These are phyloP conservation scores for Drosophila ironensis DNA, from an alignment of 1,140 invertebrate species.

Conservation along the genomic window DNA sequence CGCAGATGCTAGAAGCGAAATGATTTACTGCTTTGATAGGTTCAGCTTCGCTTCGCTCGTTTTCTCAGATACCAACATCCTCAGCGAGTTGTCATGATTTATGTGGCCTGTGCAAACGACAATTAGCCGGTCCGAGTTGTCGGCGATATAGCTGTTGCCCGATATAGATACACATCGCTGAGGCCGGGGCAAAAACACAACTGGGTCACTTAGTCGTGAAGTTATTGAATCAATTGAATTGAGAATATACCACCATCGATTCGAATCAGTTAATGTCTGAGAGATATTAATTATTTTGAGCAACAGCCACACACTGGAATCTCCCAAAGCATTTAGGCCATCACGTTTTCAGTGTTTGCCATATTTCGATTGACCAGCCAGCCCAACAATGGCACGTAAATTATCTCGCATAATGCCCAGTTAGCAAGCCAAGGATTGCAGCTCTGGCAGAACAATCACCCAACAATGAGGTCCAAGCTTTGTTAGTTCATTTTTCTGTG, in stretches of 20 bases:
- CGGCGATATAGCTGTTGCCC: slow-evolving; percentile 51
- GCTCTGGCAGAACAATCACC: slow-evolving; percentile 50
- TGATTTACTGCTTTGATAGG: slow-evolving; percentile 68
- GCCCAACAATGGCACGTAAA: slow-evolving; percentile 68
- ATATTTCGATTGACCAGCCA: slow-evolving; percentile 47
- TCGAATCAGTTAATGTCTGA: too few relatives aligned
- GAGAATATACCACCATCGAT: too few relatives aligned
- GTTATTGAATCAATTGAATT: too few relatives aligned
- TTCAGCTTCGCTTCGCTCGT: slow-evolving; percentile 12
- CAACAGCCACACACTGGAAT: too few relatives aligned
- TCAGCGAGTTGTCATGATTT: slow-evolving; percentile 72
- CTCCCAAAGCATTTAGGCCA: slow-evolving; percentile 53
- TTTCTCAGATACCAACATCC: slow-evolving; percentile 55
- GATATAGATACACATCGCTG: slow-evolving; percentile 60
- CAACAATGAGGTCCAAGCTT: slow-evolving; percentile 11
- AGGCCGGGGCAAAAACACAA: slow-evolving; percentile 61
- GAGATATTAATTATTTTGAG: too few relatives aligned
- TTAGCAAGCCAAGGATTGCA: slow-evolving; percentile 54
- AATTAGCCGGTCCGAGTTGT: slow-evolving; percentile 65
- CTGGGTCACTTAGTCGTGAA: slow-evolving; percentile 57
- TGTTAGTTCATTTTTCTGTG: slow-evolving; percentile 2
- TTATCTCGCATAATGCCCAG: slow-evolving; percentile 49
- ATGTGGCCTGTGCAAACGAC: slow-evolving; percentile 57
- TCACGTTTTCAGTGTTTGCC: slow-evolving; percentile 53
- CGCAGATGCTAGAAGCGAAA: slow-evolving; percentile 62